Conservation (phyloP, 2,888 invertebrate genomes). For the Acanthosoma haemorrhoidale region DNA sequence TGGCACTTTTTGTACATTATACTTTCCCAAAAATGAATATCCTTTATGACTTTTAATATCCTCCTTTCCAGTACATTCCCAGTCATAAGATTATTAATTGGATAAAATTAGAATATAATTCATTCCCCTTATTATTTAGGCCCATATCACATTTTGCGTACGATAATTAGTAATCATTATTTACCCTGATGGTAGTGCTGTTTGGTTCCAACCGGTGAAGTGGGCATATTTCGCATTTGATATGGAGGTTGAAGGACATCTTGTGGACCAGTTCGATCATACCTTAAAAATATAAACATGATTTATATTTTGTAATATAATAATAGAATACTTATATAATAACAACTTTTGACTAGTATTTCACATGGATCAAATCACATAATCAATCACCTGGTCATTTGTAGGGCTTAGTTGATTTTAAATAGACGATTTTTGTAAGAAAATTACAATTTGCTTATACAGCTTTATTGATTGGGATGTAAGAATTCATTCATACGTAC, state of each 20-base stretch:
- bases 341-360: no score
- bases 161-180: not conserved
- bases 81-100: not conserved
- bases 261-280: not conserved
- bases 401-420: no score
- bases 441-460: no score
- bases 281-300: not conserved
- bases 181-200: not conserved
- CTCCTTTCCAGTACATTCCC: not conserved
- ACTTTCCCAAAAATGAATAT: no score
- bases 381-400: no score
- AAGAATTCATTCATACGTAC: no score
- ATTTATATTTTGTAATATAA: not conserved
- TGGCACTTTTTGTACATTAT: no score
- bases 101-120: not conserved
- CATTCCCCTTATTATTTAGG: not conserved
- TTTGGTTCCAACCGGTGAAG: not conserved
- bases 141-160: no score
- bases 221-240: not conserved
- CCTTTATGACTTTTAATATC: not conserved
- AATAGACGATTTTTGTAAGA: no score
- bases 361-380: no score
- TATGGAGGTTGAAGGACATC: not conserved
- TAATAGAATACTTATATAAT: no score
- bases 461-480: no score